Base-by-base conservation (phyloP, 2,113 vertebrate species). In the Lampris incognitus region DNA sequence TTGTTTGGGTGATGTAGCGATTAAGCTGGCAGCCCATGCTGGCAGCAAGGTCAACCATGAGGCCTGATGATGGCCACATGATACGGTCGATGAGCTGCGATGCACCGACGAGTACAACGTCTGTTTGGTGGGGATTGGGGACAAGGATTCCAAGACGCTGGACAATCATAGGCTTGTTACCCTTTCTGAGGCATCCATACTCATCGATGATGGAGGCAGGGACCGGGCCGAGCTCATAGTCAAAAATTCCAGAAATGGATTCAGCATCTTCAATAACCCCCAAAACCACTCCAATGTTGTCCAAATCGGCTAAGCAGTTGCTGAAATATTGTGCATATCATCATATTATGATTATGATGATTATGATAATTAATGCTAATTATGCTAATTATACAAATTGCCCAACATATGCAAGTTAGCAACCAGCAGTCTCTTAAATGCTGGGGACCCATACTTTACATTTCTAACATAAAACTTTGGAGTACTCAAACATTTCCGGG, bases 131-230 rank as follows among this genome's bases (percentile, higher is more conserved):
- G 59, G 59, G 39, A 42, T 61, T 61, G 59, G 38, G 59, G 40
- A 59, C 57, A 59, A 59, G 57, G 48, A 49, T 49, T 49, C 48
- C 48, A 49, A 49, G 48, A 49, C 48, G 48, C 48, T 24, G 24
- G 24, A 24, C 24, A 24, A 24, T 24, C 24, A 24, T 0, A 24
- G 24, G 24, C 24, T 24, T 24, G 24, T 55, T 55, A 9, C 42
- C 42, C 11, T 63, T 63, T 42, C 40, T 44, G 55, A 57, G 55
- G 55, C 61, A 42, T 63, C 40, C 61, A 63, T 46, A 63, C 42
- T 63, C 61, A 63, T 46, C 61, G 48, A 46, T 46, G 55, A 57
- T 57, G 55, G 55, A 57, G 4, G 55, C 55, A 57, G 55, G 55
- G 55, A 54, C 51, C 51, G 51, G 6, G 51, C 51, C 51, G 51